A percentile compares a stretch with the other conserved stretches of the same genome.
These are phyloP conservation scores for Parauchenoglanis ngamensis DNA, from an alignment of 2,797 vertebrate genomes.

Conservation along the genomic window DNA sequence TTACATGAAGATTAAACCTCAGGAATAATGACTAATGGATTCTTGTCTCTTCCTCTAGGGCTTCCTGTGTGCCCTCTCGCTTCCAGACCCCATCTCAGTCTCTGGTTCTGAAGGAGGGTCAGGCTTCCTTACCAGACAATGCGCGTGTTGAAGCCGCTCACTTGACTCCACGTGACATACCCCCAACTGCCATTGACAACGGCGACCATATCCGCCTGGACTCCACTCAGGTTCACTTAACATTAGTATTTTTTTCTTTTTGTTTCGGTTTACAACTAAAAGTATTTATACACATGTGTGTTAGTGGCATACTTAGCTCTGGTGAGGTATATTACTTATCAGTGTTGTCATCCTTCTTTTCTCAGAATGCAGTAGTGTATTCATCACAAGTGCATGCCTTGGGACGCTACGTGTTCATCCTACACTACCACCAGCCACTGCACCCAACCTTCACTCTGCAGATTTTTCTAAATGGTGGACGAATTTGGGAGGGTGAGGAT, in stretches of 20 bases:
- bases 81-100: slow-evolving; percentile 89
- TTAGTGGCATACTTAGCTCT: background rate
- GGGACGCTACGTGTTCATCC: slow-evolving; percentile 89
- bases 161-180: slow-evolving; percentile 62
- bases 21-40: background rate
- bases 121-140: slow-evolving; percentile 72
- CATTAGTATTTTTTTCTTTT: background rate
- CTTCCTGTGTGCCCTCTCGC: slow-evolving; percentile 86
- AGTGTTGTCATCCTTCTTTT: background rate
- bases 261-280: background rate
- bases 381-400: slow-evolving; percentile 78
- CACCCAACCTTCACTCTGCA: slow-evolving; percentile 84
- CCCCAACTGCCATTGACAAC: slow-evolving; percentile 73
- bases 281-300: background rate
- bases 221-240: slow-evolving; percentile 72
- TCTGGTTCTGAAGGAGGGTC: slow-evolving; percentile 82
- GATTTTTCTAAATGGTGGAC: slow-evolving; percentile 84
- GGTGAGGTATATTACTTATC: background rate
- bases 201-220: slow-evolving; percentile 74
- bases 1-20: background rate
- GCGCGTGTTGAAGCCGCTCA: slow-evolving; percentile 41
- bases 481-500: slow-evolving; percentile 89
- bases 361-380: slow-evolving; percentile 84
- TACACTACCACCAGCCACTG: slow-evolving; percentile 90
- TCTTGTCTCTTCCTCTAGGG: slow-evolving; percentile 65